Evolutionary conservation across 2,797 vertebrate genomes (phyloP).

Genomic region (Chaetodon trifasciatus): DNA sequence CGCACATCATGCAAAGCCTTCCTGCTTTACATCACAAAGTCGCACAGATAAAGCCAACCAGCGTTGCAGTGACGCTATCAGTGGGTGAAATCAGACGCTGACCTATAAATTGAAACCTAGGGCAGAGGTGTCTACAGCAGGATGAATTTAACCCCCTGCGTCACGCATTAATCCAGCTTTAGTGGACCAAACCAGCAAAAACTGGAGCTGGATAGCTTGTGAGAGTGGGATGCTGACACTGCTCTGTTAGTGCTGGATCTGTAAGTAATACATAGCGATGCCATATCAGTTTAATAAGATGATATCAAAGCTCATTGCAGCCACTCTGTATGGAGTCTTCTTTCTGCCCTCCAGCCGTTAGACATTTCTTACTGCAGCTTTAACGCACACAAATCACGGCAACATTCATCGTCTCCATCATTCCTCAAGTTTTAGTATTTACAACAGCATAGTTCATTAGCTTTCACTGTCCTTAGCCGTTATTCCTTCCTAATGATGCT

Average conservation of each 20-base stretch:
- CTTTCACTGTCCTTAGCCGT: constrained; percentile 53
- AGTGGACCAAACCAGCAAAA: not conserved
- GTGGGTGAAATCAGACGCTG: constrained; percentile 3
- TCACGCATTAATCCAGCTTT: constrained; percentile 19
- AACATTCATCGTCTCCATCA: constrained; percentile 42
- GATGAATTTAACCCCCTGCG: not conserved
- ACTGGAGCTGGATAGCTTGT: not conserved
- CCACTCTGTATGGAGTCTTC: constrained; percentile 26
- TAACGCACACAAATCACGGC: constrained; percentile 54
- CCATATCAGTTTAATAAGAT: constrained; percentile 37
- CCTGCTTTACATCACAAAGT: not conserved
- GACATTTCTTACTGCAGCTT: constrained; percentile 36
- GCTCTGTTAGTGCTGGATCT: not conserved
- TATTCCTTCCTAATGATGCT: constrained; percentile 50
- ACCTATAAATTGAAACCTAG: constrained; percentile 17
- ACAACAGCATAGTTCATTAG: constrained; percentile 64
- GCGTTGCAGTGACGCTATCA: not conserved
- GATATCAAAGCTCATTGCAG: constrained; percentile 43
- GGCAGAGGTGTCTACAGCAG: not conserved
- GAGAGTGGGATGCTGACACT: not conserved
- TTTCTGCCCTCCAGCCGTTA: constrained; percentile 38
- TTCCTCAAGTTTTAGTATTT: constrained; percentile 50
- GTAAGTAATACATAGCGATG: constrained; percentile 22
- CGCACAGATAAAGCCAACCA: not conserved
- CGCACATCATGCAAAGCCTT: not conserved